These are phyloP conservation scores for Bombus waltoni DNA, from an alignment of 1,140 invertebrate genomes.

Conservation along the genomic window DNA sequence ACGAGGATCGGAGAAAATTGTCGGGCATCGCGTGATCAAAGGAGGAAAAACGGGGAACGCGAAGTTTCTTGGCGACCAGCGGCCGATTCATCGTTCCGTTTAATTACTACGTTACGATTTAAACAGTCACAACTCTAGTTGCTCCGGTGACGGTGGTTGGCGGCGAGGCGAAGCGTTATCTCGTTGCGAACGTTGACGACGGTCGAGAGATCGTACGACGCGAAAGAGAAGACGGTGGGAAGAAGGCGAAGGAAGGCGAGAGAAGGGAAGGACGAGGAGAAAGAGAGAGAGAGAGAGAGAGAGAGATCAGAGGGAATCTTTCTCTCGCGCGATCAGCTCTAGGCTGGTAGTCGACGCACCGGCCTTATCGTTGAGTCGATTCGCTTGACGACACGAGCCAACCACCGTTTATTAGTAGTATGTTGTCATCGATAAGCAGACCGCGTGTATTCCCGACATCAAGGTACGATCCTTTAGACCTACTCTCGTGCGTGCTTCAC, in stretches of 20 bases:
- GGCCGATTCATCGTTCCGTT: conserved; percentile 12
- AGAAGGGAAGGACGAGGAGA: neutral
- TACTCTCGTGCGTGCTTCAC: conserved; percentile 38
- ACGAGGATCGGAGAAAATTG: too few relatives aligned
- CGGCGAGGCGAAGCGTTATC: conserved; percentile 12
- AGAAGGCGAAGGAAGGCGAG: too few relatives aligned
- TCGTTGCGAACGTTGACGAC: conserved; percentile 11
- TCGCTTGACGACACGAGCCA: conserved; percentile 42
- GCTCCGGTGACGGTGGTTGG: conserved; percentile 4
- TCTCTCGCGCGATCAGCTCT: neutral
- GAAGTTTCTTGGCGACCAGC: neutral
- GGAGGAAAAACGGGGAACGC: neutral
- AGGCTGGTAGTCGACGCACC: neutral
- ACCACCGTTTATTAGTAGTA: conserved; percentile 47
- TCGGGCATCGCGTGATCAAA: conserved; percentile 12
- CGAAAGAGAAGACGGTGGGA: neutral
- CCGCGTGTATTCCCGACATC: conserved; percentile 20
- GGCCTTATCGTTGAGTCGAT: conserved; percentile 32
- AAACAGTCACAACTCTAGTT: conserved; percentile 52
- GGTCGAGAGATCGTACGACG: neutral
- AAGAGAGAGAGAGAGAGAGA: neutral
- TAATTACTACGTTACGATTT: conserved; percentile 52
- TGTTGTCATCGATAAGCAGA: conserved; percentile 37
- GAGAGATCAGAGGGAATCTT: neutral
- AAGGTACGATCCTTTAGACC: conserved; percentile 28